Base-by-base conservation (phyloP, 2,113 vertebrate species). In the Aramus guarauna region DNA sequence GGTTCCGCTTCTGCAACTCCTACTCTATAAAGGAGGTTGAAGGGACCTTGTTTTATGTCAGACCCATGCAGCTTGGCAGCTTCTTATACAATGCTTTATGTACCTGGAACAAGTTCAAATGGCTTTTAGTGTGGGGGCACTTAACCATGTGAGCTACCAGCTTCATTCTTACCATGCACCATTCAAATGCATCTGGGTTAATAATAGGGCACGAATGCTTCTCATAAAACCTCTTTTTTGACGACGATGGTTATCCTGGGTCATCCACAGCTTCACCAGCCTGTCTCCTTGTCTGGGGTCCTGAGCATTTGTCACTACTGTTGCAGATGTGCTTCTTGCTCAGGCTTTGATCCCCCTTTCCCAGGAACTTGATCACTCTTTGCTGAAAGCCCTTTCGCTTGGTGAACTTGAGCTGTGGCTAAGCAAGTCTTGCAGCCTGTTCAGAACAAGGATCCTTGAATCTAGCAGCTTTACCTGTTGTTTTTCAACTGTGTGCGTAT, bases 21-120 rank as follows among this genome's bases (percentile, higher is more conserved):
- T 86, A 29, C 88, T 96, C 72, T 86, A 9, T 63, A 73, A 86
- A 72, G 79, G 41, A 85, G 58, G 50, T 24, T 30, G 55, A 80
- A 84, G 34, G n/a, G 26, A 75, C 56, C 39, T 93, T 95, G 92
- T 37, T 95, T 92, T 91, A 84, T 86, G 72, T 94, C 83, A 91
- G 69, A 59, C 26, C 11, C 2, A 55, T 75, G 56, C 55, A 75
- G 68, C 66, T 41, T 90, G 88, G 56, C 81, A 90, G 85, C 80
- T 96, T 87, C 86, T 96, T 85, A 81, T 39, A 91, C 69, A 85
- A 30, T 17, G 34, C 32, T 52, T 23, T 78, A 36, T 14, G 36
- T 60, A 88, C 30, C 75, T 94, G 91, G 84, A 94, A 77, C 19
- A 52, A 63, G 30, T 91, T 85, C 77, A 92, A 87, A 30, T 52